Evolutionary conservation across 1,140 invertebrate species (phyloP).

Genomic region (Penaeus indicus): DNA sequence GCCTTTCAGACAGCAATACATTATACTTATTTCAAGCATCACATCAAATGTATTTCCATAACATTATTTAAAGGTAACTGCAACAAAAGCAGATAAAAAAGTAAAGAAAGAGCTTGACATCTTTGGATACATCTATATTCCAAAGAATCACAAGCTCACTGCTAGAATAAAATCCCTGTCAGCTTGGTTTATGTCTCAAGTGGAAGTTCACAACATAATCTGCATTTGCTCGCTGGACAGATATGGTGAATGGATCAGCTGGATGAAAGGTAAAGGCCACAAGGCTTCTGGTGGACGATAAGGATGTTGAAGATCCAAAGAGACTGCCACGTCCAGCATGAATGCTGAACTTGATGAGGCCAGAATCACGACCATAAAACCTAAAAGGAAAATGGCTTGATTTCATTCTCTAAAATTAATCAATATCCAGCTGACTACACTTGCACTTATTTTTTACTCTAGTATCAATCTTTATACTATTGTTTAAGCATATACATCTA

Average conservation of each 20-base stretch:
- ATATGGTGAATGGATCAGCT: slow-evolving; percentile 95
- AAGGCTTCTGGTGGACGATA: slow-evolving; percentile 80
- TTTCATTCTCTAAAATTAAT: background rate
- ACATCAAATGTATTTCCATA: no score
- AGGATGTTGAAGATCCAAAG: slow-evolving; percentile 74
- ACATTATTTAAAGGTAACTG: no score
- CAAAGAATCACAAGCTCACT: background rate
- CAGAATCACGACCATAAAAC: slow-evolving; percentile 91
- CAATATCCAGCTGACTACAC: no score
- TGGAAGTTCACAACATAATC: slow-evolving; percentile 98
- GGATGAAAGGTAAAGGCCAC: slow-evolving; percentile 99
- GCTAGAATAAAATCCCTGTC: background rate
- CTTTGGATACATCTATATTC: background rate
- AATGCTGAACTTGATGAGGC: slow-evolving; percentile 89
- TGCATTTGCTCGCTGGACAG: slow-evolving; percentile 93
- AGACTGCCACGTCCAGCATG: slow-evolving; percentile 82
- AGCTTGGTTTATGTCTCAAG: slow-evolving; percentile 74
- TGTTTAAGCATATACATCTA: background rate
- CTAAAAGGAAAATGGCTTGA: slow-evolving; percentile 71
- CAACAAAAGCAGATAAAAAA: no score
- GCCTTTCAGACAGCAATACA: no score
- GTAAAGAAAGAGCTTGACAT: background rate
- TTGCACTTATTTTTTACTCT: background rate
- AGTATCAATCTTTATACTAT: background rate
- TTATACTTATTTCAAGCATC: no score